Conservation (phyloP, 64 coral and sea anemone species). For the Montipora efflorescens region DNA sequence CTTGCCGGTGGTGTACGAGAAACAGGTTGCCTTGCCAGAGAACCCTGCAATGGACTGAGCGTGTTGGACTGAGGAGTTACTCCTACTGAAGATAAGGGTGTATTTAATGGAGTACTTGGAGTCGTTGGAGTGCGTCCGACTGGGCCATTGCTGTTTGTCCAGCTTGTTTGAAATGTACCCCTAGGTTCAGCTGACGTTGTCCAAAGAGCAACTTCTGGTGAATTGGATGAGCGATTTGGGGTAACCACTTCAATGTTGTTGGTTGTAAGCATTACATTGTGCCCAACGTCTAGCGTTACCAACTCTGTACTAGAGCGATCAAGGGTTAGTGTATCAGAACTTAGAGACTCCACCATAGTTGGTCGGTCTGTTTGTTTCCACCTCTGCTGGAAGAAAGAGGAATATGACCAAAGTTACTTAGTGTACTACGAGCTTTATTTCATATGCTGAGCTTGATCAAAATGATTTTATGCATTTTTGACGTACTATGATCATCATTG, state of each 20-base stretch:
- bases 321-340: slow-evolving; percentile 3
- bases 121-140: neutral
- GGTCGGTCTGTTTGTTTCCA: slow-evolving; percentile 45
- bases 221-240: slow-evolving; percentile 16
- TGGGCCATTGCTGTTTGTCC: slow-evolving; percentile 31
- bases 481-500: no score
- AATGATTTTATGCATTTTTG: no score
- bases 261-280: slow-evolving; percentile 12
- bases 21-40: neutral
- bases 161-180: slow-evolving; percentile 5
- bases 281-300: slow-evolving; percentile 2
- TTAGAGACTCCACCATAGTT: slow-evolving; percentile 44
- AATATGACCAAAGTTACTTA: neutral
- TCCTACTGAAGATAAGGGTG: slow-evolving; percentile 10
- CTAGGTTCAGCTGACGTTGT: slow-evolving; percentile 2
- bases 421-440: neutral
- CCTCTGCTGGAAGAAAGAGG: neutral
- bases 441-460: no score
- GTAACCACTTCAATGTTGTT: slow-evolving; percentile 11
- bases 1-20: neutral
- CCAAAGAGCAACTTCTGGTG: slow-evolving; percentile 29
- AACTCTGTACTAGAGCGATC: slow-evolving; percentile 31
- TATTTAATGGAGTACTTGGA: slow-evolving; percentile 32
- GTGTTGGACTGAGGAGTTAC: neutral
- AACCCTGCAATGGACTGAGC: neutral